phyloP scores from a whole-genome alignment of 1,140 invertebrate species.

The Sarcophaga bullata region DNA sequence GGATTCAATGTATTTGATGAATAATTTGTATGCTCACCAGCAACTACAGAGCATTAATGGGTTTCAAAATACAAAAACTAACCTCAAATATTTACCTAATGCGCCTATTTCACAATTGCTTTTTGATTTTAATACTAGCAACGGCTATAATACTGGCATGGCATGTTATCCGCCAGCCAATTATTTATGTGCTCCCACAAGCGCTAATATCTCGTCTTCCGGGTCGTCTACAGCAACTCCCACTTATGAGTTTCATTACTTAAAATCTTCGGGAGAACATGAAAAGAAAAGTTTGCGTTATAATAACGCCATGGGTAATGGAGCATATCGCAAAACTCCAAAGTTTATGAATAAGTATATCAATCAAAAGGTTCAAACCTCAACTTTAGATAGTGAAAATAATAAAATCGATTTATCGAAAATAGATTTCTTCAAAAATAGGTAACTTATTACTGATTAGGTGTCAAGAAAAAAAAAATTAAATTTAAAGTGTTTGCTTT shows the following conservation, averaged over 20 bases:
- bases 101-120: background rate
- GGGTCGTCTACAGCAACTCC: background rate
- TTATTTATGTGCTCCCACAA: background rate
- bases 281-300: background rate
- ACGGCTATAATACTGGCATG: background rate
- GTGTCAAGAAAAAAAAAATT: background rate
- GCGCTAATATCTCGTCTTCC: background rate
- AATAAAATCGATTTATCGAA: slow-evolving; percentile 26
- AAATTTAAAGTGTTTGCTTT: background rate
- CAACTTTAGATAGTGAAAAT: slow-evolving; percentile 22
- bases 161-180: background rate
- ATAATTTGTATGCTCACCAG: background rate
- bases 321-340: background rate
- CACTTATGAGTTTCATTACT: slow-evolving; percentile 23
- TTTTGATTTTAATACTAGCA: background rate
- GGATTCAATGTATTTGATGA: background rate
- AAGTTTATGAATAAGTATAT: background rate
- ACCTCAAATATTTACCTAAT: background rate
- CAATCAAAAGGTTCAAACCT: background rate
- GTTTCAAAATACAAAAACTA: background rate
- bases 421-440: slow-evolving; percentile 1
- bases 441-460: slow-evolving; percentile 30
- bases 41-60: background rate
- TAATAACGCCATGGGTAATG: background rate
- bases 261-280: background rate